Evolutionary conservation across 2,888 invertebrate species (phyloP).

Genomic region (Amblyjoppa proteus): DNA sequence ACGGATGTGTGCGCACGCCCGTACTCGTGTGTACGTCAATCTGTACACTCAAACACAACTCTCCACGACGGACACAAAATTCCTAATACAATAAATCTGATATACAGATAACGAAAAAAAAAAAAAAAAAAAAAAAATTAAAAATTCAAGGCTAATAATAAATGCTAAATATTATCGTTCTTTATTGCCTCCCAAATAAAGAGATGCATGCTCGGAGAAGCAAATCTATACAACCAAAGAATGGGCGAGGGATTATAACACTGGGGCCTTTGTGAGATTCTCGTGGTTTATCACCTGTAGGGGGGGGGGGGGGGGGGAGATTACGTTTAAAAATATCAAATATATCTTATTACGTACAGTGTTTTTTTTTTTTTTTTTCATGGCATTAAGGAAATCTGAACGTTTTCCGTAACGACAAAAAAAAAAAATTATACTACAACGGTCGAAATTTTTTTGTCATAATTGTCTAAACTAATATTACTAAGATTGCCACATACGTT

Average conservation of each 20-base stretch:
- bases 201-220: conserved; percentile 52
- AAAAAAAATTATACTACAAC: conserved; percentile 56
- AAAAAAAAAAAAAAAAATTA: conserved; percentile 1
- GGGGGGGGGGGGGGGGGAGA: background rate
- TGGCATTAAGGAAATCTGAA: conserved; percentile 59
- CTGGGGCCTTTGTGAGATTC: conserved; percentile 23
- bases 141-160: conserved; percentile 24
- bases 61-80: background rate
- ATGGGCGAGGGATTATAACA: conserved; percentile 43
- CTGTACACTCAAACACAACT: conserved; percentile 63
- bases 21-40: conserved; percentile 77
- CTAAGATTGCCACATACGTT: conserved; percentile 67
- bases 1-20: conserved; percentile 73
- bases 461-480: conserved; percentile 62
- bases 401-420: conserved; percentile 56
- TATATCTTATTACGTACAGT: conserved; percentile 57
- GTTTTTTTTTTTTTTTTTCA: conserved; percentile 2
- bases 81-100: background rate
- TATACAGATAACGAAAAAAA: conserved; percentile 14
- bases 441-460: conserved; percentile 48
- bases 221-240: conserved; percentile 57
- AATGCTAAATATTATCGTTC: conserved; percentile 37
- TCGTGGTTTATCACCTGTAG: conserved; percentile 29
- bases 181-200: conserved; percentile 58
- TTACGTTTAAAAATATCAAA: conserved; percentile 62